phyloP scores from a whole-genome alignment of 2,113 vertebrate genomes.

The Myotis davidii region DNA sequence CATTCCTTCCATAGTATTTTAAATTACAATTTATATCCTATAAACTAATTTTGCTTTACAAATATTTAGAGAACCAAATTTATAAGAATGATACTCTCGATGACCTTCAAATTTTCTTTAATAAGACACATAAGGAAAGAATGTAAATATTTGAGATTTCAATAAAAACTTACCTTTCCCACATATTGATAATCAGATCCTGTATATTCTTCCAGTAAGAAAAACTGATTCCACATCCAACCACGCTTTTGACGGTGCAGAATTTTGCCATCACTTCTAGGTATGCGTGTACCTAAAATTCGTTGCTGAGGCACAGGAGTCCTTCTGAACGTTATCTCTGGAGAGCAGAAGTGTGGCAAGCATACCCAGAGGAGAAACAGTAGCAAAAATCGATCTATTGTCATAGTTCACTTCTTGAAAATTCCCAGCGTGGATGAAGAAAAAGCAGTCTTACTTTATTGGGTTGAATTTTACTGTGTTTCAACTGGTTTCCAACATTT shows the following conservation, averaged over 20 bases:
- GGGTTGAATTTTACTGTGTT: slow-evolving; percentile 44
- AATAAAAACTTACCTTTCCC: slow-evolving; percentile 86
- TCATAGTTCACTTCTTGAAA: slow-evolving; percentile 86
- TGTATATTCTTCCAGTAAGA: slow-evolving; percentile 90
- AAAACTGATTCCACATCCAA: slow-evolving; percentile 93
- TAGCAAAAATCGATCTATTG: slow-evolving; percentile 78
- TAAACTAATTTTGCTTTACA: not conserved
- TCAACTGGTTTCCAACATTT: slow-evolving; percentile 75
- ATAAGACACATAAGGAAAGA: not conserved
- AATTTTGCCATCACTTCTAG: slow-evolving; percentile 85
- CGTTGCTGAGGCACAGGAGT: slow-evolving; percentile 82
- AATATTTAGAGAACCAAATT: not conserved
- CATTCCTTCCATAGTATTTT: not conserved
- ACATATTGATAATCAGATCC: slow-evolving; percentile 90
- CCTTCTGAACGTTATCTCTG: slow-evolving; percentile 87
- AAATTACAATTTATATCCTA: not conserved
- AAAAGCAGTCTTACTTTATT: not conserved
- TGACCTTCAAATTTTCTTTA: not conserved
- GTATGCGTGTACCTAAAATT: slow-evolving; percentile 70
- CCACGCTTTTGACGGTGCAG: slow-evolving; percentile 89
- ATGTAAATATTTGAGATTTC: not conserved
- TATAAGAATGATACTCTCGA: not conserved
- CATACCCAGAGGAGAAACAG: slow-evolving; percentile 86
- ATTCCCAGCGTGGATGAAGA: slow-evolving; percentile 35
- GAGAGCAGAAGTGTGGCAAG: slow-evolving; percentile 80